phyloP scores from a whole-genome alignment of 2,113 vertebrate genomes.

The Cathartes aura region DNA sequence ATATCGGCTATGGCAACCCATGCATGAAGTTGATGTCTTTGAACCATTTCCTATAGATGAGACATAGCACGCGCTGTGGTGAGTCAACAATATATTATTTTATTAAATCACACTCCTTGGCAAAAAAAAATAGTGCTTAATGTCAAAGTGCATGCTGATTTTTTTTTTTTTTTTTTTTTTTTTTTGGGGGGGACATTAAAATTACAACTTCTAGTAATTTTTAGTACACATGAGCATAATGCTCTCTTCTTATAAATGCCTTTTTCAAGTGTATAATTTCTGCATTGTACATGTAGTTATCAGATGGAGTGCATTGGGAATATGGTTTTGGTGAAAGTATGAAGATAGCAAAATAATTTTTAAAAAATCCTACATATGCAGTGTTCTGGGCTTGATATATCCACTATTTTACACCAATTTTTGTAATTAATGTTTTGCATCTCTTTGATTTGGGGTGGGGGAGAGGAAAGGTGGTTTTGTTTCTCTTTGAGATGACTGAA shows the following conservation, averaged over 20 bases:
- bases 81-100: conserved; percentile 41
- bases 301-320: not conserved
- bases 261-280: not conserved
- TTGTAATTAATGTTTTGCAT: not conserved
- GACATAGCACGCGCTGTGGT: conserved; percentile 67
- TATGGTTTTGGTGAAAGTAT: not conserved
- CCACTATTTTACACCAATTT: not conserved
- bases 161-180: not conserved
- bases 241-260: not conserved
- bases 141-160: not conserved
- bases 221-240: not conserved
- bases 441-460: not conserved
- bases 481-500: not conserved
- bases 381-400: not conserved
- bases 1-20: conserved; percentile 65
- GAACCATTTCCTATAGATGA: conserved; percentile 72
- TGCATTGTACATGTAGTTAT: not conserved
- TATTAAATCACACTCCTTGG: not conserved
- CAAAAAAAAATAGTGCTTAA: not conserved
- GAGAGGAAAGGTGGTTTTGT: not conserved
- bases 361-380: not conserved
- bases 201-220: not conserved
- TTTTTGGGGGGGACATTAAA: not conserved
- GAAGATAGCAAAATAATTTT: not conserved
- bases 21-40: conserved; percentile 71